phyloP scores from a whole-genome alignment of 2,888 invertebrate species.

The Syritta pipiens region DNA sequence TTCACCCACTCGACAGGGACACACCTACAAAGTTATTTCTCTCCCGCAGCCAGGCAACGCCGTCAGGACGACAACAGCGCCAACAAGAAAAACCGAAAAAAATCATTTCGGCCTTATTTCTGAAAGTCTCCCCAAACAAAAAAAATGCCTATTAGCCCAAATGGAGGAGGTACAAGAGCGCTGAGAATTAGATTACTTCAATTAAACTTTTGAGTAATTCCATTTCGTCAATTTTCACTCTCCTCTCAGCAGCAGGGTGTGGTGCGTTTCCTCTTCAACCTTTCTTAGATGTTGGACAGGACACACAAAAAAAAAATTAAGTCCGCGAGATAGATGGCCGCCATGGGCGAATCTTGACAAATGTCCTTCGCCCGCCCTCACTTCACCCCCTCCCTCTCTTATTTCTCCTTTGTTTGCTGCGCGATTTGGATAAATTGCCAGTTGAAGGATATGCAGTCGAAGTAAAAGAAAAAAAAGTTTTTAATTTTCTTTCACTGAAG shows the following conservation, averaged over 20 bases:
- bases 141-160: conserved; percentile 11
- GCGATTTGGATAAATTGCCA: conserved; percentile 53
- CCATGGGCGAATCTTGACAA: conserved; percentile 38
- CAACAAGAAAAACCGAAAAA: too few species aligned
- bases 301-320: conserved; percentile 16
- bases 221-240: conserved; percentile 58
- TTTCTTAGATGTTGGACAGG: conserved; percentile 31
- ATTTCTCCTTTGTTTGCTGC: conserved; percentile 2
- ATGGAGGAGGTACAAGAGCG: conserved; percentile 24
- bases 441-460: conserved; percentile 55
- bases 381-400: not conserved
- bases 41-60: too few species aligned
- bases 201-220: conserved; percentile 63
- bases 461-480: conserved; percentile 51
- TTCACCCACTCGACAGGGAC: too few species aligned
- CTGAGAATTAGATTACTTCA: conserved; percentile 53
- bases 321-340: conserved; percentile 35
- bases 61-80: too few species aligned
- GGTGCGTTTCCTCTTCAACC: not conserved
- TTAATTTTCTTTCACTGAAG: conserved; percentile 47
- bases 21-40: too few species aligned
- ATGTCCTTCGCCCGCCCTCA: conserved; percentile 11
- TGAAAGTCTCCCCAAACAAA: not conserved
- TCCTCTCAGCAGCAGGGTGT: not conserved
- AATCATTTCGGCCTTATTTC: not conserved